Percentiles rank a stretch among this genome's conserved stretches.
Evolutionary conservation across 1,140 invertebrate species (phyloP).

Genomic region (Platorchestia sp.): DNA sequence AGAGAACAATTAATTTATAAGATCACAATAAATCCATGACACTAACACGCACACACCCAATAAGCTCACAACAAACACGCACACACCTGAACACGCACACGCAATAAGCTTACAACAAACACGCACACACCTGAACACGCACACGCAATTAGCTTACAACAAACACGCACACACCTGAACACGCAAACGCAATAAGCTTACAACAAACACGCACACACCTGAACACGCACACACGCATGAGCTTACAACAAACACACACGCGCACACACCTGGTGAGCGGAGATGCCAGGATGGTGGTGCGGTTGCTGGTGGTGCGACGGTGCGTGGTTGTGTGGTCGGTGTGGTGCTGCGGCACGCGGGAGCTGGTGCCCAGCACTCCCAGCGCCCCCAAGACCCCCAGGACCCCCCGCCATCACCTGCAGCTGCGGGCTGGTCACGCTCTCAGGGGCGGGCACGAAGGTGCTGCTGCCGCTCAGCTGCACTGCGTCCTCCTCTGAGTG

Average conservation of each 20-base stretch:
- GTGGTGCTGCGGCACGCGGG: neutral
- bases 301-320: slow-evolving; percentile 42
- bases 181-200: too few species aligned
- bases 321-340: neutral
- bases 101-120: too few species aligned
- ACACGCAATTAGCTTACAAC: too few species aligned
- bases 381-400: slow-evolving; percentile 72
- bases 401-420: slow-evolving; percentile 68
- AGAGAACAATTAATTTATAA: too few species aligned
- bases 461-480: slow-evolving; percentile 81
- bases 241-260: neutral
- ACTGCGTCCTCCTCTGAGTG: neutral
- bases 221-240: too few species aligned
- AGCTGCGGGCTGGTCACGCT: slow-evolving; percentile 88
- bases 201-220: too few species aligned
- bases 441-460: slow-evolving; percentile 87
- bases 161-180: too few species aligned
- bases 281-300: slow-evolving; percentile 36
- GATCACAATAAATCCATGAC: too few species aligned
- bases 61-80: too few species aligned
- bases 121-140: too few species aligned
- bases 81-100: too few species aligned
- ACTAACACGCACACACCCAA: too few species aligned
- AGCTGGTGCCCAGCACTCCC: slow-evolving; percentile 66
- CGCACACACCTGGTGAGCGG: neutral